Evolutionary conservation across 2,113 vertebrate genomes (phyloP), one percentile per base, ranked within the genome.

Genomic region (Austrofundulus limnaeus): DNA sequence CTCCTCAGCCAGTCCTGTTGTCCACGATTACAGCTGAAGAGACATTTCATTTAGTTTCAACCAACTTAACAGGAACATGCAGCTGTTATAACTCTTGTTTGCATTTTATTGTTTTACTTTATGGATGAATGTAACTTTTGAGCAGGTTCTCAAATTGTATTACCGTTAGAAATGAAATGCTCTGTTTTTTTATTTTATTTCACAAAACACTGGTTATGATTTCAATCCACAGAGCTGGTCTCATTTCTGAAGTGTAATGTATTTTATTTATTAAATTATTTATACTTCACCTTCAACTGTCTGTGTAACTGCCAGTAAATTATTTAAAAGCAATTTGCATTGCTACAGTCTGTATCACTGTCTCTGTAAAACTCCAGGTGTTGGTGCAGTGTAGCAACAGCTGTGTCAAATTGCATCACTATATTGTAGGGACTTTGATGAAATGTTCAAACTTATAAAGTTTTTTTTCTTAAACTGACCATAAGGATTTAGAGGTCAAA

Each of bases 1-100:
- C 77, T 94, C 93, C 2, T 93, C 92, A 0, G 93, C 89, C 23
- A 91, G 84, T 28, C 92, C 92, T 0, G 84, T 90, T 20, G 57
- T 93, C 42, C 83, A 89, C 1, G 84, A 92, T 10, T 91, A 84
- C 60, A 76, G 54, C 2, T 34, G 8, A 34, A 34, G 28, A 7
- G 28, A 28, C 28, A 28, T 7, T 28, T 28, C 7, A 28, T 28
- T 28, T 7, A 28, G 3, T 28, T 28, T 28, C 3, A 28, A 28
- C 28, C 28, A 28, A 28, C 28, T 28, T 28, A 28, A 28, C 28
- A 4, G 28, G 28, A 28, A 28, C 3, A 28, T 51, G 21, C 13
- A 6, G 1, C 6, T 16, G 5, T 24, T 31, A 11, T 25, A 0
- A 12, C 14, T 53, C 16, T 48, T 17, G 9, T 14, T 4, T 42